Conservation (phyloP, 2,888 invertebrate genomes). For the Chloromyia formosa region DNA sequence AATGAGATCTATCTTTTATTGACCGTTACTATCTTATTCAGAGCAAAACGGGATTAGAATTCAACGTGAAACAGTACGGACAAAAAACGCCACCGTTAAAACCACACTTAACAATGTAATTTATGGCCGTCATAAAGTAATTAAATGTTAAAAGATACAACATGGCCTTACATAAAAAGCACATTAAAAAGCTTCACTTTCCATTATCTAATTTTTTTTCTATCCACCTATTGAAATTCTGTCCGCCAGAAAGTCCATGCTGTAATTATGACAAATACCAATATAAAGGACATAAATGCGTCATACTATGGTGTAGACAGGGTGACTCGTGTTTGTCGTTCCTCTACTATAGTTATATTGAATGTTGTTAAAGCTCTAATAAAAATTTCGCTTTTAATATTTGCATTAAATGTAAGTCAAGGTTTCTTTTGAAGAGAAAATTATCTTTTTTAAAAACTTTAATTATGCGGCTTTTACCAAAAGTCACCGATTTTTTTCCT, state of each 20-base stretch:
- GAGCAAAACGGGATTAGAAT: no score
- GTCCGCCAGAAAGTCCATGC: neutral
- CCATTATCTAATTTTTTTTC: conserved; percentile 46
- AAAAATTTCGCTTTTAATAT: no score
- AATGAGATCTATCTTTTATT: no score
- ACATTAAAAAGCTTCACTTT: conserved; percentile 48
- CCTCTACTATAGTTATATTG: no score
- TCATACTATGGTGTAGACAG: neutral
- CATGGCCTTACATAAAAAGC: conserved; percentile 41
- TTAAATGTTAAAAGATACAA: conserved; percentile 48
- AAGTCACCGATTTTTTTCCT: no score
- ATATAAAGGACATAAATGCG: conserved; percentile 4
- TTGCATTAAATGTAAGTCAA: no score
- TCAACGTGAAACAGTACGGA: no score
- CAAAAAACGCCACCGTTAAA: neutral
- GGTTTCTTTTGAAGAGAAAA: no score
- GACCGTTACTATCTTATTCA: no score
- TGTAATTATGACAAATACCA: neutral
- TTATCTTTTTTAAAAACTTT: no score
- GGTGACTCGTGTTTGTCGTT: neutral
- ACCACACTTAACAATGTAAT: conserved; percentile 41
- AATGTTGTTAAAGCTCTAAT: no score
- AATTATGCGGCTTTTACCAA: no score
- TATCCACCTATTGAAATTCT: conserved; percentile 5
- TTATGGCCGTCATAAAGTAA: conserved; percentile 48